Evolutionary conservation across 2,888 invertebrate genomes (phyloP).

Genomic region (Steinernema scapterisci): DNA sequence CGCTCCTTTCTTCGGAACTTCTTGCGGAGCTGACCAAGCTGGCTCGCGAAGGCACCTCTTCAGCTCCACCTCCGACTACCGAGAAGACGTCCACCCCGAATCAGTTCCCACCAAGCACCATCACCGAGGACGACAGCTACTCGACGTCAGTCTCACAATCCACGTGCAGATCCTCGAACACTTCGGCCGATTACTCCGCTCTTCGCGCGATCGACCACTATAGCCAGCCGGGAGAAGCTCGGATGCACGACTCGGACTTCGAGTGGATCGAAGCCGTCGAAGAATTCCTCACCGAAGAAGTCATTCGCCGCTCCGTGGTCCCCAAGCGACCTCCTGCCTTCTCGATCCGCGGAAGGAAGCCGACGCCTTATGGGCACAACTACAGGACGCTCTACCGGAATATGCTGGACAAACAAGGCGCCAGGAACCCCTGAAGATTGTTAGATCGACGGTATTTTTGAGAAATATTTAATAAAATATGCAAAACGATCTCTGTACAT

Average conservation of each 20-base stretch:
- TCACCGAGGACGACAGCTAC: neutral
- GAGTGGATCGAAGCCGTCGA: slow-evolving; percentile 22
- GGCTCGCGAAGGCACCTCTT: neutral
- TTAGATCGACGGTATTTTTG: neutral
- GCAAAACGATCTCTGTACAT: slow-evolving; percentile 29
- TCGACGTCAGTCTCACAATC: neutral
- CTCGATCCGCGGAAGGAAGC: neutral
- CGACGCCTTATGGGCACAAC: neutral
- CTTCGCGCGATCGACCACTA: neutral
- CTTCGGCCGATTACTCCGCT: slow-evolving; percentile 16
- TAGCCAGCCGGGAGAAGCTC: slow-evolving; percentile 13
- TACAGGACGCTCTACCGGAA: slow-evolving; percentile 17
- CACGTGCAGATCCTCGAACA: slow-evolving; percentile 5
- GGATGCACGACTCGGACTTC: slow-evolving; percentile 19
- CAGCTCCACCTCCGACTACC: neutral
- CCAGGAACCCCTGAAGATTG: neutral
- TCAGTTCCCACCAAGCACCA: neutral
- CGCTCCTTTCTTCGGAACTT: neutral
- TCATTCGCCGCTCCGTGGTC: neutral
- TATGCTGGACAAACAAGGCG: neutral
- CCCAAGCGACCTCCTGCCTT: neutral
- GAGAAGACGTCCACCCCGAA: neutral
- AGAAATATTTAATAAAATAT: slow-evolving; percentile 26
- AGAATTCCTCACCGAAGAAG: slow-evolving; percentile 23
- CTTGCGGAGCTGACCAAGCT: neutral